Percentiles rank a stretch among this genome's conserved stretches.
These are phyloP conservation scores for Drosophila lacertosa DNA, from an alignment of 1,140 invertebrate genomes.

Conservation along the genomic window DNA sequence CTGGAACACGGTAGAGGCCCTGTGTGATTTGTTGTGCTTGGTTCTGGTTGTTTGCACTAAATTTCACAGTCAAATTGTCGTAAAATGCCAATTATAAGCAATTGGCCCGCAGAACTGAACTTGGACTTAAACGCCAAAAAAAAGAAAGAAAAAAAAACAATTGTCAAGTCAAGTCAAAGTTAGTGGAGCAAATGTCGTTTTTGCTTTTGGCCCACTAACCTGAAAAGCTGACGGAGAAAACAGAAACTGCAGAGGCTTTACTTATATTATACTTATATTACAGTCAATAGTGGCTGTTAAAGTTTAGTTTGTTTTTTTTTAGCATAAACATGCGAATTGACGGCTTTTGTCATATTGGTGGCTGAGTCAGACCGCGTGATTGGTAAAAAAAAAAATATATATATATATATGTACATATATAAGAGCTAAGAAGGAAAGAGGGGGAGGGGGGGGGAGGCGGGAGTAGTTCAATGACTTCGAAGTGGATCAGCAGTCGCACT, in stretches of 20 bases:
- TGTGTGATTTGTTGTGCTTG: conserved; percentile 26
- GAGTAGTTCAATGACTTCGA: conserved; percentile 59
- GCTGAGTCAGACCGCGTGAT: conserved; percentile 24
- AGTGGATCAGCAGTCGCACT: conserved; percentile 45
- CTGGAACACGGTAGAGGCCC: conserved; percentile 49
- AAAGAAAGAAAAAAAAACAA: too few relatives aligned
- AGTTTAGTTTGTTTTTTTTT: conserved; percentile 42
- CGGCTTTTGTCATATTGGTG: conserved; percentile 3
- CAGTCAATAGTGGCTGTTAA: conserved; percentile 8
- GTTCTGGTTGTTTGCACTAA: conserved; percentile 57
- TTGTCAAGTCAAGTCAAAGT: conserved; percentile 48
- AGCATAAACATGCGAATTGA: conserved; percentile 69
- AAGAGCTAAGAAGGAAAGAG: too few relatives aligned
- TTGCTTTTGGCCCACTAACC: conserved; percentile 61
- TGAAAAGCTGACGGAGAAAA: conserved; percentile 64
- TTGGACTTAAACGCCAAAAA: conserved; percentile 16
- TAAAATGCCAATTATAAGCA: conserved; percentile 75
- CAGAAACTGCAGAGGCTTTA: neutral
- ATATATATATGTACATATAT: too few relatives aligned
- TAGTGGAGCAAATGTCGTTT: conserved; percentile 25
- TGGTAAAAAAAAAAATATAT: too few relatives aligned
- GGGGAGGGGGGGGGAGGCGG: neutral
- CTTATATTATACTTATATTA: conserved; percentile 6
- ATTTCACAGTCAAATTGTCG: conserved; percentile 74
- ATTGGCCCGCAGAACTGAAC: conserved; percentile 65